Evolutionary conservation across 2,888 invertebrate species (phyloP).

Genomic region (Tachina fera): DNA sequence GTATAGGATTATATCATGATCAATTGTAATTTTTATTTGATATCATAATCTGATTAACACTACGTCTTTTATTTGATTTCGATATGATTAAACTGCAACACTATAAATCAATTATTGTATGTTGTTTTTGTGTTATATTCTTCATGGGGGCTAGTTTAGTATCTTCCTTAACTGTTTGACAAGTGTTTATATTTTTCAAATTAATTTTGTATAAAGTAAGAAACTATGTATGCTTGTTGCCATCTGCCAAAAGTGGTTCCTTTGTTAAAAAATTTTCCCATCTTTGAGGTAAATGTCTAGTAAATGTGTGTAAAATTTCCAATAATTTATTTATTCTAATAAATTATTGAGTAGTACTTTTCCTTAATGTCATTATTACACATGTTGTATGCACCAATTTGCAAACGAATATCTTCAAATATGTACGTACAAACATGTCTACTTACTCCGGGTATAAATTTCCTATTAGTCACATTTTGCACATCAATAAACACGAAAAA

Average conservation of each 20-base stretch:
- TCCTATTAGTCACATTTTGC: slow-evolving; percentile 70
- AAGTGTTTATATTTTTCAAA: too few relatives aligned
- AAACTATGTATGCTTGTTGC: not conserved
- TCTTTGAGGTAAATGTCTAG: not conserved
- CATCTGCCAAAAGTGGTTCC: not conserved
- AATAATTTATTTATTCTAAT: slow-evolving; percentile 23
- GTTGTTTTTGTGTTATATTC: too few relatives aligned
- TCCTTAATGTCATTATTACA: slow-evolving; percentile 53
- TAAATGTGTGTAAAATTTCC: slow-evolving; percentile 2
- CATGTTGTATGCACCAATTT: slow-evolving; percentile 15
- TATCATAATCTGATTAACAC: too few relatives aligned
- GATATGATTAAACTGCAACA: too few relatives aligned
- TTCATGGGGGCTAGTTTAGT: too few relatives aligned
- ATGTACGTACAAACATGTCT: not conserved
- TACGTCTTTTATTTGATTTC: too few relatives aligned
- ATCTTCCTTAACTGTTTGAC: too few relatives aligned
- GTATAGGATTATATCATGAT: too few relatives aligned
- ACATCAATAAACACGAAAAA: slow-evolving; percentile 61
- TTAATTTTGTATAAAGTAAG: not conserved
- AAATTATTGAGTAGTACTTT: slow-evolving; percentile 37
- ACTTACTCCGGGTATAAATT: not conserved
- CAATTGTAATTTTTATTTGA: too few relatives aligned
- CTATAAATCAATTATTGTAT: too few relatives aligned
- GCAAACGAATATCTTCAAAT: slow-evolving; percentile 22
- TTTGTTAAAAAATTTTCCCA: not conserved